Evolutionary conservation across 1,140 invertebrate genomes (phyloP).

Genomic region (Drosophila erecta): DNA sequence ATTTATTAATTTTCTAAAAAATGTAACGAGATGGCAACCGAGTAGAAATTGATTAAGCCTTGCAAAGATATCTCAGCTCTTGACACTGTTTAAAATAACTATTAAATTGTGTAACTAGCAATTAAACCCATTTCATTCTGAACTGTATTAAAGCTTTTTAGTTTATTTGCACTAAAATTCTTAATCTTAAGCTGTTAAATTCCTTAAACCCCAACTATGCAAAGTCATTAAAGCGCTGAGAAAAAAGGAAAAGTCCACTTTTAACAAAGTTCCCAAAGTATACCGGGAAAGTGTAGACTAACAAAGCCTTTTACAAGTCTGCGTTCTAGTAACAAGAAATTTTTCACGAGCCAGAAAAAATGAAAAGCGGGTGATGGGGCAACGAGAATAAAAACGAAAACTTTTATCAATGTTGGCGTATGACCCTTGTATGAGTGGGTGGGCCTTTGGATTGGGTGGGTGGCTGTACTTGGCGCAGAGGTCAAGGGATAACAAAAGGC

Average conservation of each 20-base stretch:
- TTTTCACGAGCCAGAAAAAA: slow-evolving; percentile 46
- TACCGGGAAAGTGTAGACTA: slow-evolving; percentile 43
- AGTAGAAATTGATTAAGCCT: no score
- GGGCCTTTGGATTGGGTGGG: slow-evolving; percentile 10
- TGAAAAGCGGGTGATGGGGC: slow-evolving; percentile 20
- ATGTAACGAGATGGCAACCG: not conserved
- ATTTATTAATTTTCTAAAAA: not conserved
- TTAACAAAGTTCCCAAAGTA: slow-evolving; percentile 19
- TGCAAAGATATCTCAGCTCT: not conserved
- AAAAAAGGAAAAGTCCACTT: not conserved
- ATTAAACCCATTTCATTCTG: not conserved
- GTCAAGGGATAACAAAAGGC: slow-evolving; percentile 80
- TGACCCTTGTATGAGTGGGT: slow-evolving; percentile 17
- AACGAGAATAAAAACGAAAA: slow-evolving; percentile 49
- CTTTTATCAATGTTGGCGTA: slow-evolving; percentile 71
- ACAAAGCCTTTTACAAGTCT: slow-evolving; percentile 49
- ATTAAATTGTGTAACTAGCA: not conserved
- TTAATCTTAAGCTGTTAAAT: not conserved
- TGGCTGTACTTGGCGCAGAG: slow-evolving; percentile 42
- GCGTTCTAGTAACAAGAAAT: slow-evolving; percentile 49
- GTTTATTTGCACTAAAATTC: not conserved
- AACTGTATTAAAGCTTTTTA: not conserved
- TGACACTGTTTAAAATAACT: no score
- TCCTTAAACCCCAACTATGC: slow-evolving; percentile 3
- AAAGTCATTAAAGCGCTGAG: slow-evolving; percentile 17